Evolutionary conservation across 2,113 vertebrate species (phyloP), one percentile per base, ranked within the genome.

Genomic region (Lates calcarifer): DNA sequence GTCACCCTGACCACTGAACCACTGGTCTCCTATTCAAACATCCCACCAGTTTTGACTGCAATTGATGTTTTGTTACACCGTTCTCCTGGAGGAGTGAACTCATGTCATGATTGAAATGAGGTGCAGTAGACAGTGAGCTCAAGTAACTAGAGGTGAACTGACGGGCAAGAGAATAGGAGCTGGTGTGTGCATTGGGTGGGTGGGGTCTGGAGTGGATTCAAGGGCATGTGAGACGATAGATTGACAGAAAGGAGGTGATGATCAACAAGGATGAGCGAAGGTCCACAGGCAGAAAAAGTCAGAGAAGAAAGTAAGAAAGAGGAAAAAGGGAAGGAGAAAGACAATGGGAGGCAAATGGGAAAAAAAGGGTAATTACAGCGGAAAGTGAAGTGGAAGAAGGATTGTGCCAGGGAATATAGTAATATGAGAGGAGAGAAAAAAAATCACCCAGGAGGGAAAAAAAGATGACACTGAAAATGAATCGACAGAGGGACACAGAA

Each of bases 141-240:
- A 43, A 62, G 43, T 56, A 77, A 76, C 64, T 55, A 49, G 74
- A 79, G 67, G 75, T 82, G 68, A 84, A 67, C 24, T n/a, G 15
- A 79, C 33, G 71, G 31, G 18, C 64, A 68, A 74, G 5, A 28
- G 22, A 61, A 56, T 26, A 53, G 53, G 66, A 68, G n/a, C 17
- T 55, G 12, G 45, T 47, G 45, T 47, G 43, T 47, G 43, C 20
- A 6, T 28, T 66, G 65, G 28, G 63, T 17, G 68, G 28, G 29
- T 45, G 18, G 5, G 43, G 49, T 29, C 3, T 14, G 17, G 57
- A 6, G 49, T n/a, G n/a, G n/a, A n/a, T n/a, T n/a, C 51, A 69
- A 77, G 51, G 76, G 51, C 67, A 66, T 47, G 55, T 73, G 13
- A 61, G 65, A 75, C 65, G 65, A 84, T 43, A 77, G 71, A 89